phyloP scores from a whole-genome alignment of 2,797 vertebrate genomes.

The Amphiprion clarkii region DNA sequence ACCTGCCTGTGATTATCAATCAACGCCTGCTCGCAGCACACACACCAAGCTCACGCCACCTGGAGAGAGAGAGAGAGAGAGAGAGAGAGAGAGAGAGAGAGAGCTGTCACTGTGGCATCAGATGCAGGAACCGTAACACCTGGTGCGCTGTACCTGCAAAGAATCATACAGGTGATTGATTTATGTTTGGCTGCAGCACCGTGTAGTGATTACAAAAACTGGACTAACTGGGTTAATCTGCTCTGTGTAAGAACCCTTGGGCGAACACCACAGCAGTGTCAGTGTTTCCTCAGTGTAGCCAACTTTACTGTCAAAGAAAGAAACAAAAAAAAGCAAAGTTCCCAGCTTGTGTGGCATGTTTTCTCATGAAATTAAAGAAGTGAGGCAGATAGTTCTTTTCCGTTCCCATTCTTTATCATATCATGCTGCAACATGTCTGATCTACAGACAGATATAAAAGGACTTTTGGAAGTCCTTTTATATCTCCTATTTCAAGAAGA shows the following conservation, averaged over 20 bases:
- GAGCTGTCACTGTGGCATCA: too few species aligned
- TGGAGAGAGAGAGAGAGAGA: too few species aligned
- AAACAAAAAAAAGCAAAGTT: constrained; percentile 3
- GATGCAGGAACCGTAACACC: too few species aligned
- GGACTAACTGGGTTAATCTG: constrained; percentile 35
- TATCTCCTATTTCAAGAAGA: not conserved
- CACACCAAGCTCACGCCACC: too few species aligned
- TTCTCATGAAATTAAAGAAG: not conserved
- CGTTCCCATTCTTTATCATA: not conserved
- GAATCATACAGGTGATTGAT: not conserved
- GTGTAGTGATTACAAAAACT: constrained; percentile 12
- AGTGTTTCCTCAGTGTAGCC: not conserved
- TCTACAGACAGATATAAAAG: not conserved
- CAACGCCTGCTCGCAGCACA: too few species aligned
- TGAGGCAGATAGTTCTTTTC: not conserved
- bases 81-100: too few species aligned
- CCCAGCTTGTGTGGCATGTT: not conserved
- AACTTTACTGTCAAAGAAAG: constrained; percentile 12
- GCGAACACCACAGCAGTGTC: not conserved
- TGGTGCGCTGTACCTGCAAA: not conserved
- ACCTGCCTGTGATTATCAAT: too few species aligned
- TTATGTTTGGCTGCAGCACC: not conserved
- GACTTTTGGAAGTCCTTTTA: not conserved
- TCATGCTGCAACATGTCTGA: constrained; percentile 6
- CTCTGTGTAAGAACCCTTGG: not conserved